Evolutionary conservation across 2,797 vertebrate genomes (phyloP).

Genomic region (Sus cebifrons): DNA sequence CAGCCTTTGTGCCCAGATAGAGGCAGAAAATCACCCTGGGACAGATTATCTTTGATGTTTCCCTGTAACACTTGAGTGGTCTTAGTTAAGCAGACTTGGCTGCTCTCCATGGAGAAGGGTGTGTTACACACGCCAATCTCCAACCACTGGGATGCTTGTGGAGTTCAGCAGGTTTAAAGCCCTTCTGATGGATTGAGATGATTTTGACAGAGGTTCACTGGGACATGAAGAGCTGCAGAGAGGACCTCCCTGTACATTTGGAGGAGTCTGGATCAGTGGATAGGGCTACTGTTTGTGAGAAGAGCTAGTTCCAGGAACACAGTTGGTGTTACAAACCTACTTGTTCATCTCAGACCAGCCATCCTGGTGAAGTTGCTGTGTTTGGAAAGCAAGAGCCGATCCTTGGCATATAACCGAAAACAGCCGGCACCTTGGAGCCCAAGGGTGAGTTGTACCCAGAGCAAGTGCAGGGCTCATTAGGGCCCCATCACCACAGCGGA

Average conservation of each 20-base stretch:
- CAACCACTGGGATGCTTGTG: background rate
- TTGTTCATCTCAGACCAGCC: background rate
- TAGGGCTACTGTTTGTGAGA: background rate
- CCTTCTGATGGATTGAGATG: background rate
- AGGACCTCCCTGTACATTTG: background rate
- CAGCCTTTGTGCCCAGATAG: background rate
- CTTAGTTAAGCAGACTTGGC: background rate
- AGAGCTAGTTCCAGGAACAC: background rate
- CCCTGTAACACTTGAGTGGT: background rate
- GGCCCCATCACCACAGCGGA: fast-evolving
- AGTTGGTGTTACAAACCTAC: too few species aligned
- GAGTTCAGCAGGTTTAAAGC: background rate
- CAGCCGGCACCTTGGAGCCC: background rate
- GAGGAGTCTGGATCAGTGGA: background rate
- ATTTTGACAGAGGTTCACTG: background rate
- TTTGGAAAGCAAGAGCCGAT: background rate
- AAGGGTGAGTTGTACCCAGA: background rate
- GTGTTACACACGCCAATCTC: background rate
- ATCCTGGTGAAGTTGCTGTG: background rate
- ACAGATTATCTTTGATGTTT: background rate
- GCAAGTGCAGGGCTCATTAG: background rate
- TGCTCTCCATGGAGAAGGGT: background rate
- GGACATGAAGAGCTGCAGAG: background rate
- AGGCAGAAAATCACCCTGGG: background rate
- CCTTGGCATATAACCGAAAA: background rate